Evolutionary conservation across 2,113 vertebrate species (phyloP), one percentile per base, ranked within the genome.

Genomic region (Merops nubicus): DNA sequence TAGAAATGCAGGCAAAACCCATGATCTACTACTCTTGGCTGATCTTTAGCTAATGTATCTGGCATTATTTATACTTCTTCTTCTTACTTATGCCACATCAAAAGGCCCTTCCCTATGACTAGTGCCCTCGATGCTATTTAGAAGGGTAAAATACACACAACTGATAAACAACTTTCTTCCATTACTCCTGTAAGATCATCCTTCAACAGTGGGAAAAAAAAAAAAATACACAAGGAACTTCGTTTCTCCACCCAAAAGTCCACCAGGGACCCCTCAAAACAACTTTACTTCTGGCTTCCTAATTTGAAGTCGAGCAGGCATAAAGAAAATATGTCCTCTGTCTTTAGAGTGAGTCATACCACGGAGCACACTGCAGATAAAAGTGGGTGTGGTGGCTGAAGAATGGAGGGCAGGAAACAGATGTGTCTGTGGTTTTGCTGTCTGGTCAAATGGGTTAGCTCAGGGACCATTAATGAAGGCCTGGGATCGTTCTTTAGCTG

Each of bases 351-450:
- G 96, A 96, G 91, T 97, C 93, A 96, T 12, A 48, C 16, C 76
- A 26, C 1, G 31, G 84, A 86, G 88, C 34, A 54, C 67, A 12
- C 28, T 26, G 73, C 73, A 93, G 95, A 96, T 96, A 94, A 94
- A 97, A 86, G 72, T 25, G 92, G 96, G 96, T 85, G 96, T 91
- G 96, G 95, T 42, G 21, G 60, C 1, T 50, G 76, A 56, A 43
- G 72, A 57, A 77, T 15, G 70, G 82, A 95, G 79, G 68, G 85
- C 91, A 96, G 94, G 93, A 96, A 96, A 92, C 92, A 96, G 91
- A 94, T 91, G 85, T 78, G 83, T 68, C 85, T 97, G 93, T 78
- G 83, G 47, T 68, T 82, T 94, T 91, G 81, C 76, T 94, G 79
- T 72, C 93, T 96, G 88, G 79, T 85, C 88, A 81, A 38, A 78